Evolutionary conservation across 2,888 invertebrate genomes (phyloP).

Genomic region (Drosophila meridiana): DNA sequence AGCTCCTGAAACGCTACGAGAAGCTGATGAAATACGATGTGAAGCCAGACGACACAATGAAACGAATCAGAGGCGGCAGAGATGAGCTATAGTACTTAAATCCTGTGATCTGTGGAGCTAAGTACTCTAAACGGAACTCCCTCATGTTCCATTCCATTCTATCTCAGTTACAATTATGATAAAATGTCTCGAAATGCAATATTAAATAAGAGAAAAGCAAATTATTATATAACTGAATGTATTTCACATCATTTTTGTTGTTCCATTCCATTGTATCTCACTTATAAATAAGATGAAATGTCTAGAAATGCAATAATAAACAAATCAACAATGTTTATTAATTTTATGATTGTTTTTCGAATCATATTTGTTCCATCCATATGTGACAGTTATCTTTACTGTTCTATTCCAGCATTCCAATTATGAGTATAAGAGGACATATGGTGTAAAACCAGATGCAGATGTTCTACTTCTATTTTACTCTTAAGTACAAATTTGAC

Average conservation of each 20-base stretch:
- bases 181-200: background rate
- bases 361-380: too few relatives aligned
- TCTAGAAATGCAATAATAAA: background rate
- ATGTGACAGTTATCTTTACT: background rate
- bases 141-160: background rate
- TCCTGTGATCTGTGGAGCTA: background rate
- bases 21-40: slow-evolving; percentile 90
- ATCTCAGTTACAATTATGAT: background rate
- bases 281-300: background rate
- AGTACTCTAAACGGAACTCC: background rate
- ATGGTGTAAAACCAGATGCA: background rate
- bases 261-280: background rate
- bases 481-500: background rate
- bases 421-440: background rate
- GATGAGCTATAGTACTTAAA: slow-evolving; percentile 51
- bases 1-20: slow-evolving; percentile 90
- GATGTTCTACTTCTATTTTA: background rate
- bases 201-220: background rate
- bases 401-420: background rate
- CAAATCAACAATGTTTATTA: too few relatives aligned
- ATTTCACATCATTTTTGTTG: background rate
- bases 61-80: slow-evolving; percentile 84
- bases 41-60: slow-evolving; percentile 87
- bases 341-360: too few relatives aligned
- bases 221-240: background rate